Evolutionary conservation across 2,113 vertebrate species (phyloP).

Genomic region (Bostrychus sinensis): DNA sequence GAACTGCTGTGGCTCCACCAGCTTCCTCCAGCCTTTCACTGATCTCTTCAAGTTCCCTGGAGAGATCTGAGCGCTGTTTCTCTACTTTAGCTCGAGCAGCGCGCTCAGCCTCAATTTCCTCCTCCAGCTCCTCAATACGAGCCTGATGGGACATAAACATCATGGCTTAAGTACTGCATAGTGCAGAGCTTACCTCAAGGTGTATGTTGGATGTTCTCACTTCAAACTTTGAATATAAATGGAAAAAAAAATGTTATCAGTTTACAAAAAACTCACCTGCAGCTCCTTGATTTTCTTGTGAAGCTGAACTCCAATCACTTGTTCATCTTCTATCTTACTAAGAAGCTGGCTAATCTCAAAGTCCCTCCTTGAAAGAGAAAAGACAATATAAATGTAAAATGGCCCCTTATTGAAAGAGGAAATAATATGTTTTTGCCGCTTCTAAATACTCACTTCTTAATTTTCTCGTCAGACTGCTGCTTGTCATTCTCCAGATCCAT

Average conservation of each 20-base stretch:
- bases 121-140: slow-evolving; percentile 84
- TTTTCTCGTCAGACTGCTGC: slow-evolving; percentile 73
- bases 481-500: slow-evolving; percentile 80
- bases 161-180: background rate
- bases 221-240: background rate
- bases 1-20: slow-evolving; percentile 86
- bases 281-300: slow-evolving; percentile 89
- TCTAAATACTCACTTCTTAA: slow-evolving; percentile 69
- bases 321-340: slow-evolving; percentile 87
- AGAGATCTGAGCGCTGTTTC: slow-evolving; percentile 85
- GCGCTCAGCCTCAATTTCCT: slow-evolving; percentile 90
- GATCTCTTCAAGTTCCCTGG: slow-evolving; percentile 90
- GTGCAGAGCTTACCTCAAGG: too few relatives aligned
- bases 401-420: background rate
- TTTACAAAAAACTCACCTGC: slow-evolving; percentile 68
- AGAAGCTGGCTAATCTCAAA: slow-evolving; percentile 86
- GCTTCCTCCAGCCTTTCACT: slow-evolving; percentile 88
- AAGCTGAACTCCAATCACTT: slow-evolving; percentile 77
- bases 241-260: background rate
- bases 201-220: background rate
- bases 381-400: background rate
- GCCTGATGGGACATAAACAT: slow-evolving; percentile 41
- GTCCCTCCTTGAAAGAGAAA: slow-evolving; percentile 78
- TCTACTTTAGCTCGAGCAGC: slow-evolving; percentile 86
- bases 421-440: too few relatives aligned